Base-by-base conservation (phyloP, 2,797 vertebrate genomes). In the Rousettus madagascariensis region DNA sequence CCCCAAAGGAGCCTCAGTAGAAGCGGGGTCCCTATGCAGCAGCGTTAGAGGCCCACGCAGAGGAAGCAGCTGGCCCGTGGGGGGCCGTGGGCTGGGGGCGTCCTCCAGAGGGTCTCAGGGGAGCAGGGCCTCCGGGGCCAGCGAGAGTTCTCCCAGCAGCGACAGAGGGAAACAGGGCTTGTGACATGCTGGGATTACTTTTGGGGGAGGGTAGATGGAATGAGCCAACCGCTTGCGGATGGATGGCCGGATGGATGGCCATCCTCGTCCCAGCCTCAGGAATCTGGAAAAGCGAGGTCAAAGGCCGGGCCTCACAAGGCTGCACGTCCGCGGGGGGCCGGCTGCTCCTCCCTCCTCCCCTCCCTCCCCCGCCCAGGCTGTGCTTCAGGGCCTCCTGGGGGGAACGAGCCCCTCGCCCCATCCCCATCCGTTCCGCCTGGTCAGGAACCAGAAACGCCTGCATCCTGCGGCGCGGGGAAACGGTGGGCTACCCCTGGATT, bases 361-460 rank as follows among this genome's bases (percentile, higher is more conserved):
- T 16, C 49, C 49, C 16, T 16, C 49, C 49, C 5, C 49, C 5
- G 49, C 49, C 49, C 49, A 16, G 66, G 57, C n/a, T 7, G 49
- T 0, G n/a, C 20, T 33, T 65, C 74, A 77, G 83, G 92, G 38
- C 26, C 19, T 94, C 55, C 88, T 82, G 55, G 57, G 68, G 59
- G 46, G 3, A 61, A 59, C 12, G 61, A 95, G 26, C 61, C 38
- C 5, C 59, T 83, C 0, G 20, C 28, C 66, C 80, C 53, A 17
- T 49, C 3, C 38, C 2, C 33, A 33, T 33, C 33, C 33, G 41
- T 6, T 11, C 71, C n/a, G 10, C 49, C 66, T n/a, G 13, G 15
- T 89, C 90, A 80, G 95, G 96, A 96, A 90, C 74, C 91, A 97
- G 97, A 96, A 97, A 95, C 94, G 90, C 94, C 96, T 96, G 97